phyloP scores from a whole-genome alignment of 2,888 invertebrate genomes.

The Zootermopsis nevadensis region DNA sequence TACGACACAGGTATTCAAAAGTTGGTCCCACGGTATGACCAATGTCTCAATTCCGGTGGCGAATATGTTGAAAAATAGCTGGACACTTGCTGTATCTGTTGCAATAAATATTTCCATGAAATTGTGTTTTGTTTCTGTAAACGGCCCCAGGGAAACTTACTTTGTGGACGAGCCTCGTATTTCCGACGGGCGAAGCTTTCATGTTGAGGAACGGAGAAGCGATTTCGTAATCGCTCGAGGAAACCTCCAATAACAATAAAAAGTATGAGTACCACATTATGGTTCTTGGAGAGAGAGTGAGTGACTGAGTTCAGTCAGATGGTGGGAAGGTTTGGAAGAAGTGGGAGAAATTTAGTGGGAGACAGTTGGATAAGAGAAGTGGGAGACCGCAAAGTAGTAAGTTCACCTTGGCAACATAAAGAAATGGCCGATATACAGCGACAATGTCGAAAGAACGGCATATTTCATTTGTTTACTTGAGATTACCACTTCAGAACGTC shows the following conservation, averaged over 20 bases:
- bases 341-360: not conserved
- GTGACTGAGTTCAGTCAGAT: not conserved
- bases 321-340: not conserved
- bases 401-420: slow-evolving; percentile 27
- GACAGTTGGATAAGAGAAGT: not conserved
- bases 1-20: too few species aligned
- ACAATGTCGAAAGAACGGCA: not conserved
- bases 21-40: too few species aligned
- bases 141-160: too few species aligned
- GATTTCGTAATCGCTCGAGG: not conserved
- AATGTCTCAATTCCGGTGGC: too few species aligned
- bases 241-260: not conserved
- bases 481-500: not conserved
- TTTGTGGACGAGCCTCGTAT: too few species aligned
- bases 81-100: too few species aligned
- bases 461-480: not conserved
- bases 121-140: too few species aligned
- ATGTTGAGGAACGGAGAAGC: not conserved
- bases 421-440: slow-evolving; percentile 17
- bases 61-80: too few species aligned
- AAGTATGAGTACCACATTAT: not conserved
- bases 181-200: too few species aligned
- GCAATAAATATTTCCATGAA: too few species aligned
- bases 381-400: not conserved
- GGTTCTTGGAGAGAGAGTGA: not conserved